Base-by-base conservation (phyloP, 2,113 vertebrate species). In the Passer domesticus region DNA sequence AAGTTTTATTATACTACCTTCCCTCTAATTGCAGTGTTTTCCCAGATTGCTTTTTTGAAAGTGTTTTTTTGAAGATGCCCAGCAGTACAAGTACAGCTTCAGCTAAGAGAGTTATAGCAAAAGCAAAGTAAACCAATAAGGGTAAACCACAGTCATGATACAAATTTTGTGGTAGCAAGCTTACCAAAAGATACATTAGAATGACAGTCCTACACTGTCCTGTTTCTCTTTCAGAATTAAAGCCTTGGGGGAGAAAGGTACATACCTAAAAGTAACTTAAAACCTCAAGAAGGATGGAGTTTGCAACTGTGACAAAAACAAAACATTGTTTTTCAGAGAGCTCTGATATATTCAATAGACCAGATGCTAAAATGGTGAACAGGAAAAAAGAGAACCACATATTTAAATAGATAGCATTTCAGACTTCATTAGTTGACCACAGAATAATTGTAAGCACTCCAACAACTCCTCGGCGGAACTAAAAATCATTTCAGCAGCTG, bases 111-210 rank as follows among this genome's bases (percentile, higher is more conserved):
- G 31, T 43, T 88, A 41, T 1, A 89, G 35, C 46, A 80, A 92
- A 88, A 73, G 70, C 68, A 75, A 66, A 95, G 43, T 44, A 83
- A 95, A 95, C 33, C 90, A 67, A 6, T 35, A 86, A 74, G 25
- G 79, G 72, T 83, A 94, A 97, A 92, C 68, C 93, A 95, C 84
- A 95, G 46, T 1, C 22, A n/a, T 83, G 80, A 90, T 75, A 89
- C 33, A n/a, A 85, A 28, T 78, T 80, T 62, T 72, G 90, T 78
- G 88, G 85, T 60, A 89, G 62, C 60, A 83, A 70, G 21, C 62
- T 93, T 87, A 70, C 70, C 72, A 88, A 77, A 91, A 49, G 31
- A 60, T 64, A 64, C 0, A 5, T 43, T 43, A 67, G 69, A 88
- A 90, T 46, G 31, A 74, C 63, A 86, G 52, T 14, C 35, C 24